These are phyloP conservation scores for Zaprionus bogoriensis DNA, from an alignment of 2,888 invertebrate species.

Conservation along the genomic window DNA sequence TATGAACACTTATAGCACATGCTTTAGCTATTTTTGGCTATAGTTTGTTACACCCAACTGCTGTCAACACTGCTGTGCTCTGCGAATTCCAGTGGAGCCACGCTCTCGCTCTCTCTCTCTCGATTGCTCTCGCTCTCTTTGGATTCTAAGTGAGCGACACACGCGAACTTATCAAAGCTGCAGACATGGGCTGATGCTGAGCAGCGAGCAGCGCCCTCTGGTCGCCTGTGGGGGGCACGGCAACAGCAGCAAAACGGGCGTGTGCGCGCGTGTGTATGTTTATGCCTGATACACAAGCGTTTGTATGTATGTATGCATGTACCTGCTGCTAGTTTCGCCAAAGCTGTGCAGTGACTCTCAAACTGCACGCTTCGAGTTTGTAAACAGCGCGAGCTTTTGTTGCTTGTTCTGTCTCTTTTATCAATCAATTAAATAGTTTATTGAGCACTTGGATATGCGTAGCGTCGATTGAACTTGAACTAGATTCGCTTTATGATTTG, in stretches of 20 bases:
- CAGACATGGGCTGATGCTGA: slow-evolving; percentile 46
- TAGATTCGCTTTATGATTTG: slow-evolving; percentile 2
- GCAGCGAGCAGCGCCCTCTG: slow-evolving; percentile 3
- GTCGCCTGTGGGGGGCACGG: slow-evolving; percentile 22
- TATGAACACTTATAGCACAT: no score
- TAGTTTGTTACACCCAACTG: no score
- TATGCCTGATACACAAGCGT: no score
- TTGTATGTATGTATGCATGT: not conserved
- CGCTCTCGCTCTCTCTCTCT: not conserved
- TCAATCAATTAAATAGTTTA: not conserved
- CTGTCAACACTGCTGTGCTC: no score
- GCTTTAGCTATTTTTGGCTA: no score
- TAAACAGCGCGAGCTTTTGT: slow-evolving; percentile 2
- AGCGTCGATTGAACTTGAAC: slow-evolving; percentile 25
- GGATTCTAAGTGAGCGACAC: slow-evolving; percentile 42
- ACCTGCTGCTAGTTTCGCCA: not conserved
- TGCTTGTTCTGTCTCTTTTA: slow-evolving; percentile 1
- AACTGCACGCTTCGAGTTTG: slow-evolving; percentile 21
- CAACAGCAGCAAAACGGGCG: slow-evolving; percentile 16
- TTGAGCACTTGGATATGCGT: not conserved
- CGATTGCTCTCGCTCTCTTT: not conserved
- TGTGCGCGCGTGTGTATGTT: not conserved
- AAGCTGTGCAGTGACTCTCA: slow-evolving; percentile 29
- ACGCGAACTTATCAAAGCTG: slow-evolving; percentile 31
- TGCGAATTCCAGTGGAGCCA: no score